These are phyloP conservation scores for Danaus melanippus DNA, from an alignment of 1,140 invertebrate species.

Conservation along the genomic window DNA sequence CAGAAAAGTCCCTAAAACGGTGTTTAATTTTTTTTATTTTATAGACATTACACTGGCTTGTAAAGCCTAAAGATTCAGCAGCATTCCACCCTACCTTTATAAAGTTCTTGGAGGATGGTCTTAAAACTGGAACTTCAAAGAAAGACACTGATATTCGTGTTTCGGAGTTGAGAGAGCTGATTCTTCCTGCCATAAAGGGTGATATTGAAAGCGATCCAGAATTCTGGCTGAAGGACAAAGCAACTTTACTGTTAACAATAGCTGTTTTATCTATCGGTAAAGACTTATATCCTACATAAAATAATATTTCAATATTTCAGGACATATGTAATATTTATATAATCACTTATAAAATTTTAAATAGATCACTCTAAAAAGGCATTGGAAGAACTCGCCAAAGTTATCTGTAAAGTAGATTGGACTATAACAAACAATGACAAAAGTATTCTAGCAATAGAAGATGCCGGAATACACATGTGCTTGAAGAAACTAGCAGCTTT, in stretches of 20 bases:
- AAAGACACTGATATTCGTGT: constrained; percentile 82
- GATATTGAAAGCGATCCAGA: constrained; percentile 75
- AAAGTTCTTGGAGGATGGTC: constrained; percentile 80
- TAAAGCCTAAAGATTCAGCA: constrained; percentile 82
- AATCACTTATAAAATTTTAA: not conserved
- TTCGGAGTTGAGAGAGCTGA: constrained; percentile 80
- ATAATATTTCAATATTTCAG: constrained; percentile 4
- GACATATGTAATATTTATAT: constrained; percentile 1
- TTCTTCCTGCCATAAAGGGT: constrained; percentile 76
- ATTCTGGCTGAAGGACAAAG: constrained; percentile 80
- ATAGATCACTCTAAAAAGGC: constrained; percentile 35
- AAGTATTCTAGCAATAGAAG: constrained; percentile 79
- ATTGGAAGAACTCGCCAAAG: constrained; percentile 40
- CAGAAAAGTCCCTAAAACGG: too few relatives aligned
- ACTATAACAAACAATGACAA: constrained; percentile 58
- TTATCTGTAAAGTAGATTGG: constrained; percentile 52
- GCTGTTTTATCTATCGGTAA: constrained; percentile 75
- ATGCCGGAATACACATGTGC: constrained; percentile 84
- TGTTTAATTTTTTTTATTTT: constrained; percentile 2
- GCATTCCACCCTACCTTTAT: constrained; percentile 84
- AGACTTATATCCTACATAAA: not conserved
- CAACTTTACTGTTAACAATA: constrained; percentile 79
- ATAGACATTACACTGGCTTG: constrained; percentile 81
- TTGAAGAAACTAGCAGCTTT: constrained; percentile 84
- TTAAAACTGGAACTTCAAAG: constrained; percentile 82